Percentiles rank a stretch among this genome's conserved stretches.
These are phyloP conservation scores for Numenius arquata DNA, from an alignment of 2,113 vertebrate species.

Conservation along the genomic window DNA sequence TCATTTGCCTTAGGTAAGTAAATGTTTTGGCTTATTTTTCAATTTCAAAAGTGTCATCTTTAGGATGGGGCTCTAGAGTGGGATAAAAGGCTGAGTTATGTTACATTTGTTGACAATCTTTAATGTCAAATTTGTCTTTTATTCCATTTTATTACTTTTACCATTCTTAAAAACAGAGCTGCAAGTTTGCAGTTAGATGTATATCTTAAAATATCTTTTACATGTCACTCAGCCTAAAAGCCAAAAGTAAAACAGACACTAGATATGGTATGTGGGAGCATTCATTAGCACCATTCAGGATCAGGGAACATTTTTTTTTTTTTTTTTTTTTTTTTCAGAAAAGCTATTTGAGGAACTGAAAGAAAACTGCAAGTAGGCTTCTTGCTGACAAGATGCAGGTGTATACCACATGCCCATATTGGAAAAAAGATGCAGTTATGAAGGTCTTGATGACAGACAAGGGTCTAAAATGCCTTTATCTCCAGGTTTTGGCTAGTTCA, in stretches of 20 bases:
- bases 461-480: constrained; percentile 51
- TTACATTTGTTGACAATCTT: background rate
- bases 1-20: background rate
- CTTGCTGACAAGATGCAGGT: constrained; percentile 59
- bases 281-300: constrained; percentile 8
- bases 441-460: constrained; percentile 60
- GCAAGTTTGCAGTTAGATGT: background rate
- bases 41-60: background rate
- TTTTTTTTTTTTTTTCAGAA: background rate
- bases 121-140: background rate
- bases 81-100: background rate
- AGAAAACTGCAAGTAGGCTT: constrained; percentile 25
- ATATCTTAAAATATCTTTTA: background rate
- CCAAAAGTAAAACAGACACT: background rate
- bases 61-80: background rate
- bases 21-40: background rate
- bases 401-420: constrained; percentile 56
- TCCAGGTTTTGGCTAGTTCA: constrained; percentile 9
- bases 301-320: background rate
- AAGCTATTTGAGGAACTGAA: constrained; percentile 13
- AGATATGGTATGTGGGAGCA: background rate
- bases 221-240: background rate
- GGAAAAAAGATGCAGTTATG: constrained; percentile 5
- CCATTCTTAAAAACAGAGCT: background rate
- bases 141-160: background rate